phyloP scores from a whole-genome alignment of 1,140 invertebrate species.

The Drosophila dunni region DNA sequence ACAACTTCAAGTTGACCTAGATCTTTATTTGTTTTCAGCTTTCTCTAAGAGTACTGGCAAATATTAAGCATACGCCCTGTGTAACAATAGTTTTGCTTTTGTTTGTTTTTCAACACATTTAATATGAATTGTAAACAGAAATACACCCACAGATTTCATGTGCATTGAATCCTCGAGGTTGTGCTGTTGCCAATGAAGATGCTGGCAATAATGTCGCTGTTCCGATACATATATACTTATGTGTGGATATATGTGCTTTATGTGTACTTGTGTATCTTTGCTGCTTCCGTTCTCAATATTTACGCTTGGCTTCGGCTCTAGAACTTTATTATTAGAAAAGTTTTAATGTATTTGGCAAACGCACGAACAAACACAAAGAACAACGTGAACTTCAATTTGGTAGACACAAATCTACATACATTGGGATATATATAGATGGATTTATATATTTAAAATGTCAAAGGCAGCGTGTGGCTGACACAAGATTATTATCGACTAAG shows the following conservation, averaged over 20 bases:
- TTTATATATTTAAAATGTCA: constrained; percentile 20
- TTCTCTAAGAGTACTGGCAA: background rate
- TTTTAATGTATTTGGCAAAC: constrained; percentile 73
- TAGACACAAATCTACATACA: background rate
- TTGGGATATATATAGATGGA: background rate
- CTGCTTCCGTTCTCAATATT: constrained; percentile 69
- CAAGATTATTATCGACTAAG: constrained; percentile 10
- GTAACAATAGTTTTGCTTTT: constrained; percentile 6
- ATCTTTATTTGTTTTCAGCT: no score
- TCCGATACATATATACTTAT: background rate
- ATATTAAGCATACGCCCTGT: constrained; percentile 23
- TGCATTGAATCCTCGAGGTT: constrained; percentile 1
- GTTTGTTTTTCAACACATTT: constrained; percentile 16
- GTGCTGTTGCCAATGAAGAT: constrained; percentile 5
- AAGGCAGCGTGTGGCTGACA: background rate
- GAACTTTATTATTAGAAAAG: constrained; percentile 80
- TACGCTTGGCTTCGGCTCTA: constrained; percentile 67
- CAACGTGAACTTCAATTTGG: constrained; percentile 9
- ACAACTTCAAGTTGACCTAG: no score
- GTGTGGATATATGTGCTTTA: background rate
- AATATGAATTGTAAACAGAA: constrained; percentile 13
- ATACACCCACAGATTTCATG: background rate
- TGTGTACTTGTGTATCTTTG: constrained; percentile 40
- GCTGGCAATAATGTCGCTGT: constrained; percentile 17
- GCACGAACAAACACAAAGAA: constrained; percentile 48